phyloP scores from a whole-genome alignment of 2,797 vertebrate genomes.

The Pelodytes ibericus region DNA sequence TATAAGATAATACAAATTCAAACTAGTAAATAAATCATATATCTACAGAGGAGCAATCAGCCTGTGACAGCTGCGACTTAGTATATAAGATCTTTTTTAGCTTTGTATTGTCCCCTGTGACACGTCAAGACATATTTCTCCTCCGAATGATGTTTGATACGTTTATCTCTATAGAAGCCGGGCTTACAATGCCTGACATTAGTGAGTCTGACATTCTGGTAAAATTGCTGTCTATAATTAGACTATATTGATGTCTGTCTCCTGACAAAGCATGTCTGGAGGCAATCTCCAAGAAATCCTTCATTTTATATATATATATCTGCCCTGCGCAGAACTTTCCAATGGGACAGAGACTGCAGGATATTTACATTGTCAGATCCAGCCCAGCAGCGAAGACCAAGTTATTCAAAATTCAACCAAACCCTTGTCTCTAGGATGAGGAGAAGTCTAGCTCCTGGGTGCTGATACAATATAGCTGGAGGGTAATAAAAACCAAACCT shows the following conservation, averaged over 20 bases:
- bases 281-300: background rate
- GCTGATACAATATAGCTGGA: too few relatives aligned
- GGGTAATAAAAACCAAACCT: too few relatives aligned
- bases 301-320: background rate
- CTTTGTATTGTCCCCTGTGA: too few relatives aligned
- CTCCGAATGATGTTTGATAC: background rate
- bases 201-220: background rate
- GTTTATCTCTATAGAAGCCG: background rate
- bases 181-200: background rate
- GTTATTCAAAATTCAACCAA: too few relatives aligned
- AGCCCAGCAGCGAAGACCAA: background rate
- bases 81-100: too few relatives aligned
- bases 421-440: too few relatives aligned
- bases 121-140: too few relatives aligned
- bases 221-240: conserved; percentile 7
- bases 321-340: background rate
- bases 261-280: background rate
- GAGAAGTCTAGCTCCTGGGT: too few relatives aligned
- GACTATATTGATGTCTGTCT: background rate
- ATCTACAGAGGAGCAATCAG: too few relatives aligned
- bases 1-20: too few relatives aligned
- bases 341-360: background rate
- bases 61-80: too few relatives aligned
- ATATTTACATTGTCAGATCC: background rate
- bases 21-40: too few relatives aligned